These are phyloP conservation scores for Camponotus fellah DNA, from an alignment of 2,888 invertebrate species.

Conservation along the genomic window DNA sequence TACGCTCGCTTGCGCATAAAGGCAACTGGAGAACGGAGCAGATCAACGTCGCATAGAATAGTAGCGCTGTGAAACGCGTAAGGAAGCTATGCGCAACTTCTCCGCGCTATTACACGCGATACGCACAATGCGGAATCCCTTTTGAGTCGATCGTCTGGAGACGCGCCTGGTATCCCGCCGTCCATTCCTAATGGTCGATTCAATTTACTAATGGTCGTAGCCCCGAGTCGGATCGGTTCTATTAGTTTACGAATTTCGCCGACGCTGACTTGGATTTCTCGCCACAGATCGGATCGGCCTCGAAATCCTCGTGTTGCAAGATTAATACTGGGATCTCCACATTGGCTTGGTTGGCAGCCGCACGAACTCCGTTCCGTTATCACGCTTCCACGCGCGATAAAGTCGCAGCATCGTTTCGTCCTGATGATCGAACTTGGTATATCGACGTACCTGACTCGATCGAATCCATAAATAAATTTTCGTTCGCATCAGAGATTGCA, in stretches of 20 bases:
- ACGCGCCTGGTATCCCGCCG: conserved; percentile 21
- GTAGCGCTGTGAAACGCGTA: conserved; percentile 20
- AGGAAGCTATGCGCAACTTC: background rate
- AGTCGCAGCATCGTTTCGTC: background rate
- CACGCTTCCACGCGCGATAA: conserved; percentile 8
- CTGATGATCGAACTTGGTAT: background rate
- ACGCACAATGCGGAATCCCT: conserved; percentile 26
- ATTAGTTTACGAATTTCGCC: conserved; percentile 48
- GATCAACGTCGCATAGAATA: conserved; percentile 28
- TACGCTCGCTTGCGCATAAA: conserved; percentile 10
- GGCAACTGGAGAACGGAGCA: conserved; percentile 27
- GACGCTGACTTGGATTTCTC: conserved; percentile 24
- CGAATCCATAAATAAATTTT: conserved; percentile 2
- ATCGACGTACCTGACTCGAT: background rate
- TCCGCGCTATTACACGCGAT: conserved; percentile 1
- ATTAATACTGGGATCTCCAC: conserved; percentile 26
- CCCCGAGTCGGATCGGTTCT: conserved; percentile 27
- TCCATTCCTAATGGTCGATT: conserved; percentile 44
- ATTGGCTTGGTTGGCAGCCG: conserved; percentile 1
- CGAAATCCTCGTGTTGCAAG: conserved; percentile 31
- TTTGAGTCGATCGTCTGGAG: conserved; percentile 40
- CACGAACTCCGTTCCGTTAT: conserved; percentile 2
- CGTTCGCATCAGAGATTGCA: background rate
- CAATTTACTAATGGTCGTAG: conserved; percentile 53
- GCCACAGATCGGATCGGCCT: conserved; percentile 31